These are phyloP conservation scores for Eurois occulta DNA, from an alignment of 2,888 invertebrate genomes.

Conservation along the genomic window DNA sequence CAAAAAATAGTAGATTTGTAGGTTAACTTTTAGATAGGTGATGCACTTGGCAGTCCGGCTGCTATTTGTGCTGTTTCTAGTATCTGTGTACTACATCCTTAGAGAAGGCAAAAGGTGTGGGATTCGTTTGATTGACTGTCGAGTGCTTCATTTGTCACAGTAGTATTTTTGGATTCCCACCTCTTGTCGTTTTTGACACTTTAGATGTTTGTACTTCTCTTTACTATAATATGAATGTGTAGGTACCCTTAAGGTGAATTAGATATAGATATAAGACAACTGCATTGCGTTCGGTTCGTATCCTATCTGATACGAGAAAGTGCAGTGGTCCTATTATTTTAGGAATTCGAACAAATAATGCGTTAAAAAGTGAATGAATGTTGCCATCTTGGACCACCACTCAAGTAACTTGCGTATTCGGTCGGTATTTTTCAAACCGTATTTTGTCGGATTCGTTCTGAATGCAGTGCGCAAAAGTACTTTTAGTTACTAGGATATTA, in stretches of 20 bases:
- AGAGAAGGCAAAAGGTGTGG: constrained; percentile 23
- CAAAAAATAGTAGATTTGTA: constrained; percentile 27
- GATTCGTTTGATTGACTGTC: constrained; percentile 16
- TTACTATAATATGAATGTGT: constrained; percentile 12
- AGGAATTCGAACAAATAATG: constrained; percentile 4
- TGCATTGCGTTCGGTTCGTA: constrained; percentile 28
- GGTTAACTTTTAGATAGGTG: constrained; percentile 28
- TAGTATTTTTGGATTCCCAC: constrained; percentile 58
- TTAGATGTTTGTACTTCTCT: constrained; percentile 40
- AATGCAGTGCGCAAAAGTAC: constrained; percentile 27
- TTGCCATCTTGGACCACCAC: neutral
- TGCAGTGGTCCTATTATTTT: neutral
- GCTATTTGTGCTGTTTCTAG: constrained; percentile 1
- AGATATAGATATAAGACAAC: constrained; percentile 6
- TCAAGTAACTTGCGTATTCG: neutral
- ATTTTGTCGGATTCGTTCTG: neutral
- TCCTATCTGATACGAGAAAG: neutral
- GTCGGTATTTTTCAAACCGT: neutral
- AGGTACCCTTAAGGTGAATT: constrained; percentile 23
- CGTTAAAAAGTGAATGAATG: neutral
- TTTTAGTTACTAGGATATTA: constrained; percentile 22
- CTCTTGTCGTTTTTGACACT: constrained; percentile 46
- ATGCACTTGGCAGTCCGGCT: constrained; percentile 32
- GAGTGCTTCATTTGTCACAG: constrained; percentile 39
- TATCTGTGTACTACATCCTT: constrained; percentile 1